These are phyloP conservation scores for Phyllostomus hastatus DNA, from an alignment of 2,113 vertebrate genomes.

Conservation along the genomic window DNA sequence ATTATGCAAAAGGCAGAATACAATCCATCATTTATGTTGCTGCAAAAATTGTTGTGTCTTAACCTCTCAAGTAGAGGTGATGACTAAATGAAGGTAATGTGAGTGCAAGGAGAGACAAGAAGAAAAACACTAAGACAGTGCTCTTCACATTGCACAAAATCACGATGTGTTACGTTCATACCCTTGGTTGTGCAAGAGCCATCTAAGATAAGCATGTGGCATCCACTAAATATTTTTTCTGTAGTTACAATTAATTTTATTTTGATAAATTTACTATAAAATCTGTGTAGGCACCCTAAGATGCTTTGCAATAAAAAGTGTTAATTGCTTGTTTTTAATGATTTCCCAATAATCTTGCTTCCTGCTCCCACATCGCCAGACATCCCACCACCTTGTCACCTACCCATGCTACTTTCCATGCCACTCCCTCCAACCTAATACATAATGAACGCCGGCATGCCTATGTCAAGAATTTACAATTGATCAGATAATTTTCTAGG, in stretches of 20 bases:
- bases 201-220: neutral
- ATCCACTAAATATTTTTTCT: neutral
- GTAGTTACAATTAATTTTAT: neutral
- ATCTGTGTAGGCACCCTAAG: neutral
- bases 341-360: neutral
- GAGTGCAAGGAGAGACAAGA: neutral
- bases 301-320: neutral
- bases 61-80: neutral
- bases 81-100: neutral
- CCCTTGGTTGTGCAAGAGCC: neutral
- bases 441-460: neutral
- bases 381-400: neutral
- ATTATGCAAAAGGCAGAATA: neutral
- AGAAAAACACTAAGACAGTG: neutral
- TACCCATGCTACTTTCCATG: neutral
- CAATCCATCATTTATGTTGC: neutral
- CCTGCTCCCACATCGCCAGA: neutral
- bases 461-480: neutral
- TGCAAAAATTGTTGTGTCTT: neutral
- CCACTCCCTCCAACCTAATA: neutral
- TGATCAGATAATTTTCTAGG: neutral
- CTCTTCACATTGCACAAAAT: neutral
- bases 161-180: neutral
- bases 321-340: neutral
- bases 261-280: neutral